Evolutionary conservation across 2,797 vertebrate species (phyloP), one percentile per base, ranked within the genome.

Genomic region (Anabacerthia variegaticeps): DNA sequence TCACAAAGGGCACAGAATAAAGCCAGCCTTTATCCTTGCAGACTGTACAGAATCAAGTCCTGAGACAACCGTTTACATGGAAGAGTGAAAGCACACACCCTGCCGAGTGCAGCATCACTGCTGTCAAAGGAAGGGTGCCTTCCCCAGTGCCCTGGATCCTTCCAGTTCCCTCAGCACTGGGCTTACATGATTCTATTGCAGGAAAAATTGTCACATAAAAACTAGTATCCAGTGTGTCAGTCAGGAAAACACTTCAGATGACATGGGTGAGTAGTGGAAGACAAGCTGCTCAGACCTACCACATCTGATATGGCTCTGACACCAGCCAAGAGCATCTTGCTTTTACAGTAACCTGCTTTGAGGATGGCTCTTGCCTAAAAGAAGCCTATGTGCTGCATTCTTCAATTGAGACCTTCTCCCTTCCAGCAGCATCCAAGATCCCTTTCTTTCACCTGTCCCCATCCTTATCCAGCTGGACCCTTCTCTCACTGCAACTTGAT

Each of bases 11-110:
- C 36, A 63, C 67, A 69, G 73, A 54, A 71, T 75, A 80, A 84
- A 93, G 67, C 46, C 61, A 92, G 44, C 71, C 56, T 97, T 93
- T 96, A 95, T 93, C 95, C 43, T 66, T 30, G 36, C 82, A 92
- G 51, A 85, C 39, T 0, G 1, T 66, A 76, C 85, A 87, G 88
- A 66, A 75, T n/a, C 56, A 49, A 43, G 65, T 72, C 49, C 61
- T 10, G 10, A 65, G 66, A 89, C 75, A 93, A 92, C 68, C 52
- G 16, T 95, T 91, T 79, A 69, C 81, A 62, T 23, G 37, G 48
- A 86, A 92, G 62, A 89, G 28, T 27, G 62, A 65, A 87, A 91
- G 62, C 51, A 44, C 8, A 43, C 1, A 7, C n/a, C 20, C 77
- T 44, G 52, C 32, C 0, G 0, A 68, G 62, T 0, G 1, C 85